Base-by-base conservation (phyloP, 2,888 invertebrate species). In the Magallana nippona region DNA sequence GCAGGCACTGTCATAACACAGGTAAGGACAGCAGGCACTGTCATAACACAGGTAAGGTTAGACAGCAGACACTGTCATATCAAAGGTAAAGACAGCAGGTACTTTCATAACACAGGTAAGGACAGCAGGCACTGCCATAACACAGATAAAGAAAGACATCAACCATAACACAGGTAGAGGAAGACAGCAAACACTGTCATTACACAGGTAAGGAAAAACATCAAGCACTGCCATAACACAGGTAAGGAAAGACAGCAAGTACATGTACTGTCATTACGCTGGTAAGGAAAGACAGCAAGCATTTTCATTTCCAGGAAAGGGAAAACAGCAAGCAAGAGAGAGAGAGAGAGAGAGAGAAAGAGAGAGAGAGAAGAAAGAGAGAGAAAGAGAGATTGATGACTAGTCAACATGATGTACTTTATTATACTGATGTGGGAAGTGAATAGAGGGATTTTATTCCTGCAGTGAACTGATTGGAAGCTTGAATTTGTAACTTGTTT, bases 131-230 rank as follows among this genome's bases (percentile, higher is more conserved):
- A 60, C 11, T 63, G 62, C 10, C 62, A 58, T 58, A 58, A 60
- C 19, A 60, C 15, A 1, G 60, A 17, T 60, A 60, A 60, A 2
- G 27, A 2, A 27, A 8, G 17, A 1, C 1, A 60, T 15, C 2
- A 17, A n/a, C n/a, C n/a, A 15, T 1, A 82, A 84, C 10, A 82
- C 78, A 56, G 63, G 58, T 15, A 82, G n/a, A n/a, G n/a, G n/a
- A 86, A 55, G 84, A 84, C 62, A 79, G 83, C 44, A 81, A 79
- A 60, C 77, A 82, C n/a, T 83, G 82, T 58, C 57, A 86, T 60
- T 56, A 80, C 1, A 79, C 81, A n/a, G 83, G 82, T 83, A 1
- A 27, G 27, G 1, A 79, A 63, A 1, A 5, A 60, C 60, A 8
- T 44, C 44, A 44, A 44, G 0, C 44, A 44, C 44, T 44, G 44